These are phyloP conservation scores for Hybos culiciformis DNA, from an alignment of 2,888 invertebrate species.

Conservation along the genomic window DNA sequence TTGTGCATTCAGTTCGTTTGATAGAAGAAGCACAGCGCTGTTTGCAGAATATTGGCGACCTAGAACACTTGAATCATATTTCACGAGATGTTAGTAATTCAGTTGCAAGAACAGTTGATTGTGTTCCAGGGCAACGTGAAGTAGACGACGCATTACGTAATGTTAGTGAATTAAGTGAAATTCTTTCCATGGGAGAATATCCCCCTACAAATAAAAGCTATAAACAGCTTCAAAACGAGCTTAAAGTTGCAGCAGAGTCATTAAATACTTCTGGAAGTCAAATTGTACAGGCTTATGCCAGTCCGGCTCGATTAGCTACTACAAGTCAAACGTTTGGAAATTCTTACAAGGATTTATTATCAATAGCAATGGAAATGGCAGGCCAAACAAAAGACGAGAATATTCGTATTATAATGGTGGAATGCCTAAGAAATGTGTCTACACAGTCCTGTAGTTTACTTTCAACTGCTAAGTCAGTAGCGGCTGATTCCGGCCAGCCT, in stretches of 20 bases:
- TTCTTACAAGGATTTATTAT: constrained; percentile 64
- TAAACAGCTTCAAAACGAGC: constrained; percentile 69
- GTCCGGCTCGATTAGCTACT: constrained; percentile 54
- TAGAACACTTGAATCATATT: constrained; percentile 47
- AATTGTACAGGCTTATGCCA: constrained; percentile 63
- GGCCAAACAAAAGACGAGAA: constrained; percentile 66
- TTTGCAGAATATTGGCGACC: constrained; percentile 30
- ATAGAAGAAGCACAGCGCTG: constrained; percentile 68
- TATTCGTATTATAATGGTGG: constrained; percentile 67
- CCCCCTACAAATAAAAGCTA: constrained; percentile 61
- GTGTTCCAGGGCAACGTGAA: constrained; percentile 85
- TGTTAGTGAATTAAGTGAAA: constrained; percentile 62
- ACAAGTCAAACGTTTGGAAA: constrained; percentile 65
- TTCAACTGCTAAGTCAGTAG: constrained; percentile 75
- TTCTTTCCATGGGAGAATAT: constrained; percentile 59
- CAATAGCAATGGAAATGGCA: constrained; percentile 72
- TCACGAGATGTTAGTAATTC: constrained; percentile 58
- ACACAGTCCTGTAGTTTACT: constrained; percentile 75
- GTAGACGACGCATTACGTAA: constrained; percentile 79
- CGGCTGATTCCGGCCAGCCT: constrained; percentile 78
- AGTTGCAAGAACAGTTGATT: constrained; percentile 52
- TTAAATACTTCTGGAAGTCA: constrained; percentile 73
- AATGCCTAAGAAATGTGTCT: constrained; percentile 75
- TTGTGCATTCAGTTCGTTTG: constrained; percentile 60
- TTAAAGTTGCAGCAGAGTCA: constrained; percentile 70